These are phyloP conservation scores for Ctenosaura bakeri DNA, from an alignment of 2,797 vertebrate genomes.

Conservation along the genomic window DNA sequence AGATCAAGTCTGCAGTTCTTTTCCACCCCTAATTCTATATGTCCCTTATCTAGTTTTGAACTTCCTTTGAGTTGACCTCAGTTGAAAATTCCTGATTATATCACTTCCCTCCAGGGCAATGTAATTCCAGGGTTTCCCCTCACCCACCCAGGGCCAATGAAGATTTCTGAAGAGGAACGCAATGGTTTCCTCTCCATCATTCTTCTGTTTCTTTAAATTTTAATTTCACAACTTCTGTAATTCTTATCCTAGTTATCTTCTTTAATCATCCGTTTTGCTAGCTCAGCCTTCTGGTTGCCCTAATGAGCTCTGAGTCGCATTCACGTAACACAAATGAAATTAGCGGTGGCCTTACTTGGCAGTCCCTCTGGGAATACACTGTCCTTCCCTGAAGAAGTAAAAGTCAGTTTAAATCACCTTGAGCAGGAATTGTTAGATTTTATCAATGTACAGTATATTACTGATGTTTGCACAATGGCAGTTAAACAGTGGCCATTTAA, in stretches of 20 bases:
- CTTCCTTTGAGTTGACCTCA: not conserved
- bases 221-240: slow-evolving; percentile 11
- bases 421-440: slow-evolving; percentile 30
- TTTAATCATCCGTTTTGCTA: slow-evolving; percentile 40
- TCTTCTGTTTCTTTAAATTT: not conserved
- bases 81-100: not conserved
- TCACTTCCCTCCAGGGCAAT: not conserved
- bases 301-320: slow-evolving; percentile 24
- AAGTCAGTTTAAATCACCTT: slow-evolving; percentile 47
- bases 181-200: not conserved
- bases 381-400: slow-evolving; percentile 42
- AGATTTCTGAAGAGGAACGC: not conserved
- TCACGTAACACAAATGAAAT: slow-evolving; percentile 41
- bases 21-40: not conserved
- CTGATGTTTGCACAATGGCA: slow-evolving; percentile 19
- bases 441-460: slow-evolving; percentile 15
- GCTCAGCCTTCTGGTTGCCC: slow-evolving; percentile 43
- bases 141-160: not conserved
- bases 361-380: slow-evolving; percentile 34
- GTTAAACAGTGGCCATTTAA: not conserved
- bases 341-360: slow-evolving; percentile 42
- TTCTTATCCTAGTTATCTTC: slow-evolving; percentile 28
- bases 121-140: not conserved
- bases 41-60: not conserved
- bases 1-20: not conserved